Conservation (phyloP, 1,140 invertebrate genomes). For the Ips nitidus region DNA sequence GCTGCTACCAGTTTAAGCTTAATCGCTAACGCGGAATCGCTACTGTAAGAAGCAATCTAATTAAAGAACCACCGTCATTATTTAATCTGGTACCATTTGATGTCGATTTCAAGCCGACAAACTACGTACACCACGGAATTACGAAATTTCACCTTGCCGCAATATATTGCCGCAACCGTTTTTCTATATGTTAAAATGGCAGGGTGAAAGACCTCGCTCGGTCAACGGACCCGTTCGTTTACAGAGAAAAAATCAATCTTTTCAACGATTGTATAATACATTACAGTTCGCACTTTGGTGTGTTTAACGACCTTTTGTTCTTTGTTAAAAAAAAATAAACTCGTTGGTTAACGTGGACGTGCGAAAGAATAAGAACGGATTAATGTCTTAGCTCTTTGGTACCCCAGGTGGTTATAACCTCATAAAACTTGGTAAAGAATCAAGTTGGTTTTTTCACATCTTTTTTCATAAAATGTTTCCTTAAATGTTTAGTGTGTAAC, state of each 20-base stretch:
- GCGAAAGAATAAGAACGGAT: too few relatives aligned
- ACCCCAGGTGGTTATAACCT: too few relatives aligned
- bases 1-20: too few relatives aligned
- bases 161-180: conserved; percentile 14
- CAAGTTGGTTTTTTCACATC: too few relatives aligned
- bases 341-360: too few relatives aligned
- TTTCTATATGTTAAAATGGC: conserved; percentile 21
- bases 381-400: too few relatives aligned
- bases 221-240: conserved; percentile 10
- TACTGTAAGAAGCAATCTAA: neutral
- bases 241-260: conserved; percentile 13
- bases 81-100: conserved; percentile 3
- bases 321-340: neutral
- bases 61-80: neutral
- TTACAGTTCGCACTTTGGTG: neutral
- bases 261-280: neutral
- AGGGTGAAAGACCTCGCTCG: conserved; percentile 19
- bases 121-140: neutral
- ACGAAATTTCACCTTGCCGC: conserved; percentile 17
- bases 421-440: too few relatives aligned
- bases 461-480: too few relatives aligned
- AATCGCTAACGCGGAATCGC: neutral
- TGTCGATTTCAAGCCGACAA: neutral
- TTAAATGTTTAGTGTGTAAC: too few relatives aligned
- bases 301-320: neutral